Evolutionary conservation across 1,140 invertebrate genomes (phyloP), one percentile per base, ranked within the genome.

Genomic region (Drosophila truncata): DNA sequence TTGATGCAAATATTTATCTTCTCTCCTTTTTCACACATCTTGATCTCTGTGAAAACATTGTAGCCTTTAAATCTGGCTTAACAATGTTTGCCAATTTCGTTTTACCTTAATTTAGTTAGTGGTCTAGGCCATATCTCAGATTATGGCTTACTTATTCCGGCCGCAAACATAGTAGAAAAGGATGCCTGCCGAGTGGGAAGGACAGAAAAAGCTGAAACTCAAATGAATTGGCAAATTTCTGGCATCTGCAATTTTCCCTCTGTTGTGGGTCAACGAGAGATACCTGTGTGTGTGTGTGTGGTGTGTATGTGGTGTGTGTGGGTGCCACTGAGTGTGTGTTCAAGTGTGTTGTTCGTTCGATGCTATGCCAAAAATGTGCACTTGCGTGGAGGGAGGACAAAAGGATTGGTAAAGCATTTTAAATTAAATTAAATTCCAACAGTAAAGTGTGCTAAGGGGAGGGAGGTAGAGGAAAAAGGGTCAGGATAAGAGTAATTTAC

Each of bases 371-470:
- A 82, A 78, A 78, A 82, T 82, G 54, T 81, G 66, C 52, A 80
- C 52, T 65, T 81, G 72, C 72, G 58, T 67, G 52, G 31, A 57
- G n/a, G 59, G 31, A n/a, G n/a, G 31, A 33, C 59, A 64, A 52
- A 49, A 42, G 42, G 69, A 73, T 52, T 41, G 35, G 29, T 29
- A 63, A 37, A 75, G 49, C 50, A 33, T 77, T 82, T 82, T 70
- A 82, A 82, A 82, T 82, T 67, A 78, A 83, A 83, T 83, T 64
- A 82, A 83, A 83, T 82, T 82, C 80, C 70, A 46, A 61, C 54
- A 71, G 63, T 20, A 72, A 50, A 67, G 75, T 76, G 62, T 69
- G 66, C 3, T 7, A 63, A 33, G 35, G 33, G 31, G 42, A 8
- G 18, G 11, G 8, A 10, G 44, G n/a, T 29, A 10, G 23, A 13